phyloP scores from a whole-genome alignment of 1,140 invertebrate species.

The Bombus affinis region DNA sequence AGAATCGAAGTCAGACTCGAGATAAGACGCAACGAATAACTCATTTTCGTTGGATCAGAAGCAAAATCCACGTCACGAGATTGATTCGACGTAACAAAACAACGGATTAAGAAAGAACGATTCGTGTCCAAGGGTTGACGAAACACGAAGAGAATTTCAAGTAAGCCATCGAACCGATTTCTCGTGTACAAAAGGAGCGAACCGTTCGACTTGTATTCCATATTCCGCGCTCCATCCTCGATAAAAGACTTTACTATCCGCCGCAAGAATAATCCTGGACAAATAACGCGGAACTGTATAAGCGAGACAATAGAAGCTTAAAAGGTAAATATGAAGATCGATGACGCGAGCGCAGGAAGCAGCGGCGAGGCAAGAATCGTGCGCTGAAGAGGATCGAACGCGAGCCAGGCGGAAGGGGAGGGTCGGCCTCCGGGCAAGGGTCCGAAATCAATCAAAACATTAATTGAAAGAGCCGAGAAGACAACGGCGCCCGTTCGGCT shows the following conservation, averaged over 20 bases:
- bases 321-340: conserved; percentile 58
- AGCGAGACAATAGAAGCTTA: conserved; percentile 28
- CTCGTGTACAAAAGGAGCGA: not conserved
- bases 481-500: conserved; percentile 76
- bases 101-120: not conserved
- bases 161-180: not conserved
- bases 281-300: conserved; percentile 30
- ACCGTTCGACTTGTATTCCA: not conserved
- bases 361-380: conserved; percentile 41
- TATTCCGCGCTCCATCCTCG: too few relatives aligned
- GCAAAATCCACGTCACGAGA: too few relatives aligned
- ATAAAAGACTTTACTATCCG: not conserved
- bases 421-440: conserved; percentile 63
- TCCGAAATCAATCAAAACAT: conserved; percentile 83
- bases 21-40: too few relatives aligned
- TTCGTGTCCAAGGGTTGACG: too few relatives aligned
- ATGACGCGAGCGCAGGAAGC: conserved; percentile 28
- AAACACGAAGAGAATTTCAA: not conserved
- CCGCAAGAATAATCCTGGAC: conserved; percentile 15
- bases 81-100: not conserved
- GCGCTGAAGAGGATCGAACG: conserved; percentile 32
- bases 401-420: conserved; percentile 50
- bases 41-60: too few relatives aligned
- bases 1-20: too few relatives aligned
- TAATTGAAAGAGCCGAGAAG: conserved; percentile 82